phyloP scores from a whole-genome alignment of 2,888 invertebrate species.

The Spisula solida region DNA sequence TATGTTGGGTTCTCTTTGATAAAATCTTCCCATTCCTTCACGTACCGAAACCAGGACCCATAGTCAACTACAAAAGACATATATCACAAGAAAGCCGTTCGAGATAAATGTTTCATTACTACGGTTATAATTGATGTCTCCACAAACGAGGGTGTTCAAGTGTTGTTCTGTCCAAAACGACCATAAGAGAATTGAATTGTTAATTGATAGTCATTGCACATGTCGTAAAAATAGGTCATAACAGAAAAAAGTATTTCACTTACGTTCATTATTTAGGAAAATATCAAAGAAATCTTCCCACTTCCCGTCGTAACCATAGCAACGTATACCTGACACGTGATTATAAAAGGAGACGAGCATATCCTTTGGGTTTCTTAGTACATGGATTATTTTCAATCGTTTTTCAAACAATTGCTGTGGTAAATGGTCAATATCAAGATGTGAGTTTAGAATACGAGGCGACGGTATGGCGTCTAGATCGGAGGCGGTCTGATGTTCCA shows the following conservation, averaged over 20 bases:
- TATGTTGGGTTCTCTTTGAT: conserved; percentile 47
- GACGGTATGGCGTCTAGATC: conserved; percentile 49
- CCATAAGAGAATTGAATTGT: no score
- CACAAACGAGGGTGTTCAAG: no score
- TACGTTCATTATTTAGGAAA: conserved; percentile 72
- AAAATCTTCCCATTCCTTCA: conserved; percentile 58
- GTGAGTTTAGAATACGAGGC: conserved; percentile 70
- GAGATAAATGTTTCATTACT: no score
- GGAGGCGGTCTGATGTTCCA: conserved; percentile 65
- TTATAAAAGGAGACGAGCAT: conserved; percentile 67
- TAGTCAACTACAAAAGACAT: conserved; percentile 58
- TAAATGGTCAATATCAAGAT: conserved; percentile 55
- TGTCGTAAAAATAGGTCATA: no score
- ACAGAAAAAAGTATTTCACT: no score
- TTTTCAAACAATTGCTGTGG: conserved; percentile 64
- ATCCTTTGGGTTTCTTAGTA: conserved; percentile 71
- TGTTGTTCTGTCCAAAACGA: no score
- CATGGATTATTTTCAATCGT: conserved; percentile 62
- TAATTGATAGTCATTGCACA: no score
- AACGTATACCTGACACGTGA: conserved; percentile 51
- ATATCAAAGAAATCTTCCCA: conserved; percentile 69
- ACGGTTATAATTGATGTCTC: no score
- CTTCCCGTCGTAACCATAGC: conserved; percentile 70
- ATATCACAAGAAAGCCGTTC: no score
- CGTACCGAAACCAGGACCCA: conserved; percentile 62